Base-by-base conservation (phyloP, 2,113 vertebrate species). In the Seriola aureovittata region DNA sequence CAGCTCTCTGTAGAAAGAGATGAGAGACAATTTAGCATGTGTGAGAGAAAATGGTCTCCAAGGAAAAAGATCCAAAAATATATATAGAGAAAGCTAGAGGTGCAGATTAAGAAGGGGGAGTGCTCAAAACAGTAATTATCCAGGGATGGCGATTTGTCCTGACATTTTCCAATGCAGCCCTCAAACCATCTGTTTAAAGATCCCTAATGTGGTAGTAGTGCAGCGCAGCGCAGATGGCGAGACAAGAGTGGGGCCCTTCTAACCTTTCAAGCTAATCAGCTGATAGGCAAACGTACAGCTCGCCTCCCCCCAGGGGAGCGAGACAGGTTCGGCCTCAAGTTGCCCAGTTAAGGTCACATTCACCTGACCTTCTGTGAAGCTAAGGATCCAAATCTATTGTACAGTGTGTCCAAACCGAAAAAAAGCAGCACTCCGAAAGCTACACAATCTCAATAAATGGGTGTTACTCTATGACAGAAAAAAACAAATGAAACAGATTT, bases 181-280 rank as follows among this genome's bases (percentile, higher is more conserved):
- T 90, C 92, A 63, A 93, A 93, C 94, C 93, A 96, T 96, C 95
- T 96, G 94, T 89, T 94, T 92, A 91, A 93, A 92, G 92, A 91
- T 95, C 94, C 91, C 93, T 91, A 88, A 92, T 92, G 94, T 90
- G 91, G 92, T 82, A 17, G 85, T 87, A 81, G 85, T 84, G 91
- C 85, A 59, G 89, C 80, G 48, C 80, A 68, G 90, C 86, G 78
- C 94, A 94, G 93, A 94, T 94, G 94, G 93, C 60, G 81, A 91
- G 91, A 93, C 90, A 86, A 90, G 90, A 90, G 72, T 55, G 70
- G 67, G 5, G 82, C 85, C 92, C 90, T 87, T 70, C 87, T 93
- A 95, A 94, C 94, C 94, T 95, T 95, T 94, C 80, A 87, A 90
- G 92, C 89, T 94, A 91, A 94, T 94, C 92, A 89, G 85, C 91